These are phyloP conservation scores for Diplodus sargus DNA, from an alignment of 2,797 vertebrate species.

Conservation along the genomic window DNA sequence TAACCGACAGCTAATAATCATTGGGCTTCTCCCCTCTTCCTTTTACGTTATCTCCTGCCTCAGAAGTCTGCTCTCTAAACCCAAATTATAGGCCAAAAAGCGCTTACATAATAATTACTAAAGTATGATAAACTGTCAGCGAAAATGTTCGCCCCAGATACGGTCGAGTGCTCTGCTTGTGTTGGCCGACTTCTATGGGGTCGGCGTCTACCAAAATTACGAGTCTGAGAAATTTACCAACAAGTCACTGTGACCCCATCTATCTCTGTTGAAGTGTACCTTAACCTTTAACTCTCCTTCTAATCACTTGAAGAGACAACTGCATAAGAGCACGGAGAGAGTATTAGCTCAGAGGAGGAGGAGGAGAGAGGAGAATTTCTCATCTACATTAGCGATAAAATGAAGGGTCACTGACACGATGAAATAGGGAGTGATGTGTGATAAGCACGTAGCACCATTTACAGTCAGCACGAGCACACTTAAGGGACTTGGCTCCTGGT, in stretches of 20 bases:
- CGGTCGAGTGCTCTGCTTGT: constrained; percentile 37
- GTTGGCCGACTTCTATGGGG: constrained; percentile 20
- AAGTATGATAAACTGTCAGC: constrained; percentile 58
- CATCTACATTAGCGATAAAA: constrained; percentile 14
- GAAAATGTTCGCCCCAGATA: constrained; percentile 51
- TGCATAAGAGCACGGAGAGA: background rate
- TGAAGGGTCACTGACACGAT: constrained; percentile 16
- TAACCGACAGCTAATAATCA: constrained; percentile 57
- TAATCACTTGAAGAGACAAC: constrained; percentile 9
- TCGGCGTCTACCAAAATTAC: constrained; percentile 7
- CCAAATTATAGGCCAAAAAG: constrained; percentile 70
- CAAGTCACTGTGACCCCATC: constrained; percentile 33
- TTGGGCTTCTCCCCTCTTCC: constrained; percentile 14
- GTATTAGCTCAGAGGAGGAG: background rate
- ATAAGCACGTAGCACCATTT: constrained; percentile 69
- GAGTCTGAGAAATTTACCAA: constrained; percentile 20
- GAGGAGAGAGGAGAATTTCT: constrained; percentile 10
- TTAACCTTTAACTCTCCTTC: constrained; percentile 33
- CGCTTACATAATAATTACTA: constrained; percentile 65
- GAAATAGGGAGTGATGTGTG: constrained; percentile 48
- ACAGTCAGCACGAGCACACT: constrained; percentile 43
- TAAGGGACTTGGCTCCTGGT: constrained; percentile 58
- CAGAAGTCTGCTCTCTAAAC: constrained; percentile 52
- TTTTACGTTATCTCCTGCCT: constrained; percentile 48
- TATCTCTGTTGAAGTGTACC: constrained; percentile 39